Conservation (phyloP, 2,797 vertebrate genomes). For the Heteromormyrus szaboi region DNA sequence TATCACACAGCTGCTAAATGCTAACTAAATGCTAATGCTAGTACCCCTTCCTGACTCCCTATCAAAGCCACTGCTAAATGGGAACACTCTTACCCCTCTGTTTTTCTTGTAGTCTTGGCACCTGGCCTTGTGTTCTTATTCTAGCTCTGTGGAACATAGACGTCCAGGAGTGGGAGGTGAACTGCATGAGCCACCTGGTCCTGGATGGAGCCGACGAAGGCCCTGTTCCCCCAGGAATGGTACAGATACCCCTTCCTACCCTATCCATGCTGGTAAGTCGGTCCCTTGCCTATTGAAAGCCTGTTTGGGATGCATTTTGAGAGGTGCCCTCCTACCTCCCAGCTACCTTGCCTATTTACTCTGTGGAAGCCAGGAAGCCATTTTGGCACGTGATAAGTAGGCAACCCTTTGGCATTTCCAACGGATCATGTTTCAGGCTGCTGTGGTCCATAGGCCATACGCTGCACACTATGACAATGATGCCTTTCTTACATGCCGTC, state of each 20-base stretch:
- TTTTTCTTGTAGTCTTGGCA: constrained; percentile 38
- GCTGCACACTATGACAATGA: background rate
- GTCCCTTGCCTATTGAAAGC: background rate
- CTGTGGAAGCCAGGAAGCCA: constrained; percentile 9
- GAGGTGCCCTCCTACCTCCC: background rate
- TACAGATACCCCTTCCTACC: background rate
- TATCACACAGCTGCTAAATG: background rate
- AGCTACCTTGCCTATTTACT: background rate
- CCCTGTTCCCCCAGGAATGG: background rate
- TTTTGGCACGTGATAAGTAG: background rate
- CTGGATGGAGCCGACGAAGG: constrained; percentile 38
- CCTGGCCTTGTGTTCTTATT: constrained; percentile 53
- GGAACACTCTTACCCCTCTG: background rate
- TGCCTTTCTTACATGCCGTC: background rate
- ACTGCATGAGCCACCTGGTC: constrained; percentile 58
- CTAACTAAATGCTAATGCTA: background rate
- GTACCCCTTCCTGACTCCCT: background rate
- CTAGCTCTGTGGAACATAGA: constrained; percentile 59
- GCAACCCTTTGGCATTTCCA: constrained; percentile 7
- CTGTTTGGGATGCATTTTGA: background rate
- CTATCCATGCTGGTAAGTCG: background rate
- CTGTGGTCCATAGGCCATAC: background rate
- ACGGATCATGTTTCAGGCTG: constrained; percentile 10
- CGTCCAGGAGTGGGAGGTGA: constrained; percentile 66
- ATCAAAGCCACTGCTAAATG: background rate